Conservation (phyloP, 2,888 invertebrate genomes). For the Tetheella fluctuosa region DNA sequence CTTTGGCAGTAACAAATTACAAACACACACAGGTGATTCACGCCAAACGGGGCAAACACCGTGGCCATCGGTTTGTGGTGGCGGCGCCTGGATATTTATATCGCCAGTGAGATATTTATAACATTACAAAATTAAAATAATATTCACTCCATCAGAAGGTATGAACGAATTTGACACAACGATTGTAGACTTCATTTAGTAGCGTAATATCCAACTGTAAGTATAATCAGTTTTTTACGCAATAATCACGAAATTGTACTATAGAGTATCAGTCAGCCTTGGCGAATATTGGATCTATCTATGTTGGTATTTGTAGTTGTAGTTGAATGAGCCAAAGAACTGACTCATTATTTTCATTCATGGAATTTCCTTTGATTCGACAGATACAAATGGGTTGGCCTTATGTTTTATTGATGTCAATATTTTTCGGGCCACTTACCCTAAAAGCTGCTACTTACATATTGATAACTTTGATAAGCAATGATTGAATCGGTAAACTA, state of each 20-base stretch:
- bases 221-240: neutral
- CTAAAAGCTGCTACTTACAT: neutral
- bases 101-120: constrained; percentile 32
- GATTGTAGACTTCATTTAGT: neutral
- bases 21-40: constrained; percentile 29
- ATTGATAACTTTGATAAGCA: neutral
- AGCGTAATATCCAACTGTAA: neutral
- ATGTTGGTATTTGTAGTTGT: constrained; percentile 30
- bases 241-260: neutral
- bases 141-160: constrained; percentile 15
- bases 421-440: neutral
- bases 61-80: constrained; percentile 25
- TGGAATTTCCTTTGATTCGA: constrained; percentile 38
- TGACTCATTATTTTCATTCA: constrained; percentile 76
- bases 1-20: constrained; percentile 22
- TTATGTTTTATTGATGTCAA: neutral
- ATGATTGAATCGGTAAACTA: neutral
- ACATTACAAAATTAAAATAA: constrained; percentile 38
- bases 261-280: constrained; percentile 42
- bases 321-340: constrained; percentile 62
- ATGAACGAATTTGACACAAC: neutral
- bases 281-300: constrained; percentile 37
- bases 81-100: constrained; percentile 26
- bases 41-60: constrained; percentile 30
- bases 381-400: neutral